A percentile compares a stretch with the other conserved stretches of the same genome.
Conservation (phyloP, 2,888 invertebrate species). For the Hyles lineata region DNA sequence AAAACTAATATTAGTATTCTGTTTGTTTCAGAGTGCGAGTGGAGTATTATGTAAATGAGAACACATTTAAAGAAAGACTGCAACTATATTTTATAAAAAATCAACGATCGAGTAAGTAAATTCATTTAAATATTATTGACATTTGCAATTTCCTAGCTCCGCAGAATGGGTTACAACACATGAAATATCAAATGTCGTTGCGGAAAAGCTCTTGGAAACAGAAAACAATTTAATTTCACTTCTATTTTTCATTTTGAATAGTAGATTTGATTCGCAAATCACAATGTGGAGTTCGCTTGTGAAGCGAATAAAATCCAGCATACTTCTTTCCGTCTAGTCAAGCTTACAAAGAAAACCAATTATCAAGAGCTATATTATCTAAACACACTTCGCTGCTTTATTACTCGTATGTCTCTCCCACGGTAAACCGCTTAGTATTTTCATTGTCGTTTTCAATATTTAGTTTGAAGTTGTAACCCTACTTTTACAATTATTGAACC, state of each 20-base stretch:
- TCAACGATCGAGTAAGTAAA: conserved; percentile 98
- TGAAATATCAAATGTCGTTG: too few species aligned
- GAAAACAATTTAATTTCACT: background rate
- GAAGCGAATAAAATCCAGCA: background rate
- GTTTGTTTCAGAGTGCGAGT: conserved; percentile 97
- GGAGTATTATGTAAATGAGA: conserved; percentile 99
- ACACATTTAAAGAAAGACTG: conserved; percentile 98
- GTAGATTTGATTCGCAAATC: background rate
- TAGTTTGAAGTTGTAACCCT: background rate
- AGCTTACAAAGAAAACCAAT: background rate
- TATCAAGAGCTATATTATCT: background rate
- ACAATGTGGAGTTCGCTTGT: background rate
- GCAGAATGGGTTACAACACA: too few species aligned
- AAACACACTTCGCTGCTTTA: background rate
- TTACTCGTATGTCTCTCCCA: background rate
- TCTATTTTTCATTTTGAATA: too few species aligned
- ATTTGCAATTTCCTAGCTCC: background rate
- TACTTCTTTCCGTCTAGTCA: background rate
- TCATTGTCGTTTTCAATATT: background rate
- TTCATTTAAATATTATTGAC: background rate
- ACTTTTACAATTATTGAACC: background rate
- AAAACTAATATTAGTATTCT: background rate
- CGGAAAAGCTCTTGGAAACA: background rate
- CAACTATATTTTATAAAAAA: conserved; percentile 99
- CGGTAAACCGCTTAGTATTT: background rate